phyloP scores from a whole-genome alignment of 2,797 vertebrate genomes.

The Oceanodroma leucorhoa region DNA sequence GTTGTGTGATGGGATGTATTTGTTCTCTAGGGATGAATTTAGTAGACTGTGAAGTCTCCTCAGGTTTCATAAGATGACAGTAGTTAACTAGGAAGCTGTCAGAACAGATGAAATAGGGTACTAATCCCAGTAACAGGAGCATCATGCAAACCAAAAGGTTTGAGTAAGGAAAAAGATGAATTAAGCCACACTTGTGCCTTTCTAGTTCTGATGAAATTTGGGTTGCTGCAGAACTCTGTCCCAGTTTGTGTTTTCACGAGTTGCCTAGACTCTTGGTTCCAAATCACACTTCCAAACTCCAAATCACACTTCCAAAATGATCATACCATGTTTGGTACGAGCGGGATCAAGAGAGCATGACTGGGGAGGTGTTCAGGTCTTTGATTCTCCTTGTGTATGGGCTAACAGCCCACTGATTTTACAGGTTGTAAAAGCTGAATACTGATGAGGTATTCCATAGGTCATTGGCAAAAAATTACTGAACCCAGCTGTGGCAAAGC shows the following conservation, averaged over 20 bases:
- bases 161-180: background rate
- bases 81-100: background rate
- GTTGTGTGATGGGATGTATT: background rate
- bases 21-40: background rate
- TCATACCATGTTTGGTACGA: background rate
- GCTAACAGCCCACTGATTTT: background rate
- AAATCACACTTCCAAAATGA: background rate
- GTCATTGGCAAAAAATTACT: background rate
- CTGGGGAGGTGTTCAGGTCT: background rate
- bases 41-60: background rate
- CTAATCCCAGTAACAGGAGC: background rate
- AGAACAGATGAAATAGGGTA: background rate
- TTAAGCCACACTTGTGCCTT: background rate
- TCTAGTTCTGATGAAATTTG: background rate
- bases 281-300: background rate
- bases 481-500: background rate
- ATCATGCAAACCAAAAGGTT: background rate
- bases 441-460: background rate
- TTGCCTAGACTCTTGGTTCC: background rate
- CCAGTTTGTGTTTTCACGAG: accelerated
- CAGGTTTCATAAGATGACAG: background rate
- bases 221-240: background rate
- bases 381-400: background rate
- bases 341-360: accelerated
- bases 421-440: background rate